Evolutionary conservation across 2,797 vertebrate species (phyloP).

Genomic region (Acrocephalus scirpaceus): DNA sequence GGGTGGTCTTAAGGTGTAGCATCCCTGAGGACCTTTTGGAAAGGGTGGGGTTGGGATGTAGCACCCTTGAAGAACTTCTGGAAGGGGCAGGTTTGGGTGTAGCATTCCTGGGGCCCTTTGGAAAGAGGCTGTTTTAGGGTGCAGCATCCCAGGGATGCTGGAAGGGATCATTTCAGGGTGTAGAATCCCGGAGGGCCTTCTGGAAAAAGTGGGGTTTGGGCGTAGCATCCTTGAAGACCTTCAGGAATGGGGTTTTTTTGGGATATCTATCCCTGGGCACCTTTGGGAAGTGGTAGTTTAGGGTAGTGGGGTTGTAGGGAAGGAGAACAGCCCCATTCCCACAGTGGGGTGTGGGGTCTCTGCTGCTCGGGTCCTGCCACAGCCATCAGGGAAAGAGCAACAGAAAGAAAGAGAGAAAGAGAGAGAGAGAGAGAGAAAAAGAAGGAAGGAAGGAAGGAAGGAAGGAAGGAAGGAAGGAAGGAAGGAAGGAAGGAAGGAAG

Average conservation of each 20-base stretch:
- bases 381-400: too few relatives aligned
- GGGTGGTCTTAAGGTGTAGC: background rate
- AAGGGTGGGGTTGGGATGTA: background rate
- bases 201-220: rapidly evolving
- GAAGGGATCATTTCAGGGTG: background rate
- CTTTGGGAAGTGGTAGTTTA: background rate
- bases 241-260: background rate
- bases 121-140: background rate
- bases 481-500: background rate
- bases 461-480: too few relatives aligned
- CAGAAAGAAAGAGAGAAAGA: too few relatives aligned
- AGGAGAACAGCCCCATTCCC: background rate
- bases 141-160: too few relatives aligned
- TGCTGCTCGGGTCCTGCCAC: background rate
- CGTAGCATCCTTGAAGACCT: background rate
- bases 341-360: background rate
- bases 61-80: too few relatives aligned
- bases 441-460: background rate
- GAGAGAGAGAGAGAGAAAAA: too few relatives aligned
- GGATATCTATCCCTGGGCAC: background rate
- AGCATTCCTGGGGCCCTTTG: background rate
- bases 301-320: background rate
- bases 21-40: too few relatives aligned
- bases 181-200: background rate
- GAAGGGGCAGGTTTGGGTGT: background rate